Evolutionary conservation across 2,113 vertebrate genomes (phyloP).

Genomic region (Rhizomys pruinosus): DNA sequence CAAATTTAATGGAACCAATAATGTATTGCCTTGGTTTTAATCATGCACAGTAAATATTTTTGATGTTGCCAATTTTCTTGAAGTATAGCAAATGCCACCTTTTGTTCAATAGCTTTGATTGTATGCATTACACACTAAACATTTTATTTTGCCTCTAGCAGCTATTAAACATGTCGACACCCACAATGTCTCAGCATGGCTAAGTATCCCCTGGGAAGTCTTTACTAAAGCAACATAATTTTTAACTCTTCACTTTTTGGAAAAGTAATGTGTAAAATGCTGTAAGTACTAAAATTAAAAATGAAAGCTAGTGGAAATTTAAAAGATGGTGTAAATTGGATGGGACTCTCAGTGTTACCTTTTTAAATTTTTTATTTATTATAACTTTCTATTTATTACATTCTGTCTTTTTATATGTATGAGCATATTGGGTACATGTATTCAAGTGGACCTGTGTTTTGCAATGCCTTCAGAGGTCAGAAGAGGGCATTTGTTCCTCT

Average conservation of each 20-base stretch:
- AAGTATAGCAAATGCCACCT: conserved; percentile 71
- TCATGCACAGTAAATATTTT: conserved; percentile 73
- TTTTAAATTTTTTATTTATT: too few species aligned
- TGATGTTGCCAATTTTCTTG: conserved; percentile 72
- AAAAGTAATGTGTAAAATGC: neutral
- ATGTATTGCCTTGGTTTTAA: conserved; percentile 72
- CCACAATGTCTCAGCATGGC: conserved; percentile 33
- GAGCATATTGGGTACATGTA: neutral
- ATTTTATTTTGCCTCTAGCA: conserved; percentile 52
- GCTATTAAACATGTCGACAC: conserved; percentile 36
- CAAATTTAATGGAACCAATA: conserved; percentile 68
- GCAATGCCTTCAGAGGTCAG: too few species aligned
- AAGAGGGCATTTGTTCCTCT: too few species aligned
- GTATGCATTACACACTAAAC: conserved; percentile 55
- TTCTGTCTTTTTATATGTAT: too few species aligned
- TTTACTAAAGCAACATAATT: conserved; percentile 42
- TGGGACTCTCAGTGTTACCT: neutral
- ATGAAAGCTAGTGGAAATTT: neutral
- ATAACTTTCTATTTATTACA: too few species aligned
- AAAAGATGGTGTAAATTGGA: neutral
- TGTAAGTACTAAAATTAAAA: conserved; percentile 31
- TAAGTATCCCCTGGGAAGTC: neutral
- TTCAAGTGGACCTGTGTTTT: too few species aligned
- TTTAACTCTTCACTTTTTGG: conserved; percentile 38
- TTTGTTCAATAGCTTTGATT: conserved; percentile 71